These are phyloP conservation scores for Odiellus spinosus DNA, from an alignment of 2,888 invertebrate genomes.

Conservation along the genomic window DNA sequence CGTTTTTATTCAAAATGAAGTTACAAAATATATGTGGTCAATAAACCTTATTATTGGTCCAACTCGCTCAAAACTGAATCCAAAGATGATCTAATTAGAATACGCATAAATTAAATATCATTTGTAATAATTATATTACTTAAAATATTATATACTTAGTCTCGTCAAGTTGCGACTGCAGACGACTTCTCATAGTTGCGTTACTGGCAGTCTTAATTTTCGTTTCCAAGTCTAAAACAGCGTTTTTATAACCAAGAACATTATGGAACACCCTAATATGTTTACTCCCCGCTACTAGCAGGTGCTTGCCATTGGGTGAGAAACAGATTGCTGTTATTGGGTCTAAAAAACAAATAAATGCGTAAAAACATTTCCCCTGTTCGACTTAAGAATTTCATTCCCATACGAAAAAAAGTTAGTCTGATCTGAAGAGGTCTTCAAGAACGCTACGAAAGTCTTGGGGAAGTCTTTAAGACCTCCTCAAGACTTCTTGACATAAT, in stretches of 20 bases:
- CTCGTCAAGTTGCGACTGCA: constrained; percentile 49
- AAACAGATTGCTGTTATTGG: constrained; percentile 51
- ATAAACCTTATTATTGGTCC: too few relatives aligned
- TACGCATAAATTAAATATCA: too few relatives aligned
- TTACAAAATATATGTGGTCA: too few relatives aligned
- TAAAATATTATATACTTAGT: constrained; percentile 37
- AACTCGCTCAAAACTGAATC: too few relatives aligned
- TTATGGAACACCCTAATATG: constrained; percentile 65
- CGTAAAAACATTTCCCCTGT: background rate
- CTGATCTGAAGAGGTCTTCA: too few relatives aligned
- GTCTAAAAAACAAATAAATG: constrained; percentile 38
- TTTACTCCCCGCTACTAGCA: constrained; percentile 56
- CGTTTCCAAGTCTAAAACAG: constrained; percentile 28
- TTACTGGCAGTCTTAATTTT: constrained; percentile 14
- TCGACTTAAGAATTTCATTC: background rate
- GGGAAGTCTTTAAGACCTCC: too few relatives aligned
- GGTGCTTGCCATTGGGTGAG: constrained; percentile 54
- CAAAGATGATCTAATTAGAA: too few relatives aligned
- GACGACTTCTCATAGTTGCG: constrained; percentile 52
- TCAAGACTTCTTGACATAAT: too few relatives aligned
- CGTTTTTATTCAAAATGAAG: too few relatives aligned
- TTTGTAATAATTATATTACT: too few relatives aligned
- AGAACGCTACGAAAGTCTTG: background rate
- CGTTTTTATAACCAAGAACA: constrained; percentile 45
- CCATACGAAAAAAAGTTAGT: too few relatives aligned